These are phyloP conservation scores for Stegodyphus dumicola DNA, from an alignment of 1,140 invertebrate species.

Conservation along the genomic window DNA sequence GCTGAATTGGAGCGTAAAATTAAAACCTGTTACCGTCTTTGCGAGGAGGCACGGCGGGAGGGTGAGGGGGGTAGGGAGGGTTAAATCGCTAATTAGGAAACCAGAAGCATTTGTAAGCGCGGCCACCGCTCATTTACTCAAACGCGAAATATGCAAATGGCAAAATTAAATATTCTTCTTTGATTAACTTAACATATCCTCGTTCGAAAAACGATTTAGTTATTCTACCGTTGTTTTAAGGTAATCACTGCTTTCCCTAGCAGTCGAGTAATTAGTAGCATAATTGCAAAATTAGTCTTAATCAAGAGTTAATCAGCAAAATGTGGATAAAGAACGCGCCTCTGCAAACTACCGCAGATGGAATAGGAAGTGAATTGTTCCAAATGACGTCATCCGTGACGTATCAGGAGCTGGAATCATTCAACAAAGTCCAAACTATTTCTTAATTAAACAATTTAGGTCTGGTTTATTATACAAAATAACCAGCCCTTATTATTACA, in stretches of 20 bases:
- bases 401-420: background rate
- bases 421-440: no score
- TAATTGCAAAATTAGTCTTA: conserved; percentile 57
- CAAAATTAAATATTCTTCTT: conserved; percentile 56
- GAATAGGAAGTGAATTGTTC: background rate
- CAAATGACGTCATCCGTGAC: background rate
- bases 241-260: conserved; percentile 29
- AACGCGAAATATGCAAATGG: conserved; percentile 50
- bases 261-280: conserved; percentile 48
- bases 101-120: conserved; percentile 34
- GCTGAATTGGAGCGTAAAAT: conserved; percentile 40
- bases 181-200: conserved; percentile 44
- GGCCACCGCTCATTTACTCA: conserved; percentile 6
- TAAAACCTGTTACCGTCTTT: conserved; percentile 51
- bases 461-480: no score
- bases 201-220: conserved; percentile 55
- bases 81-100: conserved; percentile 49
- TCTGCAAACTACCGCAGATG: no score
- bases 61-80: background rate
- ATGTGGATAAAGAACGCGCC: background rate
- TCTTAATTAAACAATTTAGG: no score
- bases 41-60: conserved; percentile 4
- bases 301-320: conserved; percentile 52
- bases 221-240: conserved; percentile 53
- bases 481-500: no score